These are phyloP conservation scores for Dione vanillae DNA, from an alignment of 2,888 invertebrate genomes.

Conservation along the genomic window DNA sequence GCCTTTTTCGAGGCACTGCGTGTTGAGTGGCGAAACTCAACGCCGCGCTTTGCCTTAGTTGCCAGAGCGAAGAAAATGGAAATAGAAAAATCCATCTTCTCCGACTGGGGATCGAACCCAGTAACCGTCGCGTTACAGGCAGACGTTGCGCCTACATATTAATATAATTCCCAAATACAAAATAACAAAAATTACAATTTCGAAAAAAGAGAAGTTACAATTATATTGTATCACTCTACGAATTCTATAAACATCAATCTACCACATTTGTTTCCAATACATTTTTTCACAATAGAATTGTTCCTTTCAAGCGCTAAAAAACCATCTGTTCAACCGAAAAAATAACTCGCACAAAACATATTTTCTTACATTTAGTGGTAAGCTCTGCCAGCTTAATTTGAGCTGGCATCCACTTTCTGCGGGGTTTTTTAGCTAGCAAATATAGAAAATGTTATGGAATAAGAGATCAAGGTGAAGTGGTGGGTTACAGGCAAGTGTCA, in stretches of 20 bases:
- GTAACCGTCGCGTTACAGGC: no score
- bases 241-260: conserved; percentile 35
- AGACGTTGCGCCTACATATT: no score
- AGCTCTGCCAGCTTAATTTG: conserved; percentile 39
- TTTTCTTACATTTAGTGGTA: conserved; percentile 67
- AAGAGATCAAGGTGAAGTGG: conserved; percentile 57
- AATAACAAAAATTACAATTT: not conserved
- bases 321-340: conserved; percentile 76
- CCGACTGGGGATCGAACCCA: no score
- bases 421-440: conserved; percentile 35
- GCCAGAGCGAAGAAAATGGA: no score
- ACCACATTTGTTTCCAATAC: conserved; percentile 30
- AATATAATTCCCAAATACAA: no score
- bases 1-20: no score
- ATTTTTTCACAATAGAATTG: conserved; percentile 21
- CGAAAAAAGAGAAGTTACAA: conserved; percentile 32
- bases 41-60: no score
- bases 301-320: conserved; percentile 51
- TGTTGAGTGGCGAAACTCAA: no score
- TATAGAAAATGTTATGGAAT: conserved; percentile 20
- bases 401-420: conserved; percentile 16
- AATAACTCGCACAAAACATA: conserved; percentile 69
- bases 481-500: conserved; percentile 54
- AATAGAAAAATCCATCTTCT: no score
- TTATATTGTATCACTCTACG: conserved; percentile 20